A percentile compares a stretch with the other conserved stretches of the same genome.
These are phyloP conservation scores for Regulus satrapa DNA, from an alignment of 2,113 vertebrate genomes.

Conservation along the genomic window DNA sequence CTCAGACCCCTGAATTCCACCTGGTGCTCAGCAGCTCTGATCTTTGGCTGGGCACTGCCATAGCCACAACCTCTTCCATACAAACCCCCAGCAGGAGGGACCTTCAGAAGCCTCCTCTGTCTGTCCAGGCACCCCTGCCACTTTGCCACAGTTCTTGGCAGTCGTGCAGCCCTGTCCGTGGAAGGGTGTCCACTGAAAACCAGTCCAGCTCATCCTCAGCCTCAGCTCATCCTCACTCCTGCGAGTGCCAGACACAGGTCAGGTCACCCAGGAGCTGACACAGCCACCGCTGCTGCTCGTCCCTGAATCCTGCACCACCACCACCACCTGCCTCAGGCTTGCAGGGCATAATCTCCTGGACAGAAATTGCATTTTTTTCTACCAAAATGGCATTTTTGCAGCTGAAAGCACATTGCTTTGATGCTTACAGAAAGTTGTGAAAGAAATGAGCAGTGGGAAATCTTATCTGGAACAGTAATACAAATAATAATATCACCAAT, in stretches of 20 bases:
- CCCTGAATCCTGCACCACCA: accelerated
- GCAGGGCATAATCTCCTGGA: neutral
- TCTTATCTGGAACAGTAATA: neutral
- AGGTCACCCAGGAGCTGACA: neutral
- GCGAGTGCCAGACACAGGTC: accelerated
- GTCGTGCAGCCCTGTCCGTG: neutral
- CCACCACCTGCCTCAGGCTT: neutral
- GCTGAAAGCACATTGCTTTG: neutral
- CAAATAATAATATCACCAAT: neutral
- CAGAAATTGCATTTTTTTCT: neutral
- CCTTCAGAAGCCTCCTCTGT: neutral
- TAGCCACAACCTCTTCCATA: neutral
- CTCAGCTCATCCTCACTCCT: accelerated
- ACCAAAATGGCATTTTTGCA: accelerated
- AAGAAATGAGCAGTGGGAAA: neutral
- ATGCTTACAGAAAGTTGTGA: neutral
- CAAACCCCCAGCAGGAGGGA: neutral
- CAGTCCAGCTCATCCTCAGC: neutral
- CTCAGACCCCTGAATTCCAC: neutral
- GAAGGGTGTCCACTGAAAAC: neutral
- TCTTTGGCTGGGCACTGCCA: accelerated
- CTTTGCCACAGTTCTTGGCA: accelerated
- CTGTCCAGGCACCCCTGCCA: neutral
- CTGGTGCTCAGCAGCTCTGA: neutral
- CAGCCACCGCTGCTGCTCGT: neutral